Evolutionary conservation across 2,113 vertebrate species (phyloP), one percentile per base, ranked within the genome.

Genomic region (Arenaria interpres): DNA sequence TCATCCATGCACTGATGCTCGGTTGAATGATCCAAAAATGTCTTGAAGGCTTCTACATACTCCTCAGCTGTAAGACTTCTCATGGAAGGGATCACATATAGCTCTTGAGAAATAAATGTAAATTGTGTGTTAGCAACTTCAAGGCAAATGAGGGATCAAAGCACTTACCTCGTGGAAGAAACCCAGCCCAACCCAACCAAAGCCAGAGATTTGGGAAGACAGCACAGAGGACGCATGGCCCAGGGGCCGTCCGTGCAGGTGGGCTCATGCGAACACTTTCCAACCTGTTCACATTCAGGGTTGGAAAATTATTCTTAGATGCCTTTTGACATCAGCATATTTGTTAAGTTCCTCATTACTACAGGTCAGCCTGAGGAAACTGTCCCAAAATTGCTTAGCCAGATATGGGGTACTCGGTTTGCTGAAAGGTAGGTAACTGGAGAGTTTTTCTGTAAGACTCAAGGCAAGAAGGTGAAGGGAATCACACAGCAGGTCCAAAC

Each of bases 1-100:
- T 98, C 97, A 4, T 92, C 96, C 98, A 99, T 98, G 88, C 98
- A 98, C 91, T 98, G 98, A 88, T 99, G 99, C 92, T 99, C 99
- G 41, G 98, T 98, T 20, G 99, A 99, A 73, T 98, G 97, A 46
- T 98, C 97, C 98, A 99, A 88, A 94, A 99, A 99, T 12, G 98
- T 59, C 78, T 98, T 97, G 69, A 99, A 99, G 67, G 98, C 96
- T 89, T 97, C 97, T 86, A 97, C 97, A 81, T 99, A 99, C 72
- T 98, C 96, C 80, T 98, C 98, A 56, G 98, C 98, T 0, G 96
- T 77, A 66, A 99, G 97, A 80, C 97, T 97, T 86, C 84, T 97
- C 91, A 99, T 96, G 18, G 98, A 18, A 71, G 97, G 97, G 24
- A 97, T 97, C 98, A 98, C 97, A 79, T 85, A 93, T 2, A 95